Percentiles rank a stretch among this genome's conserved stretches.
These are phyloP conservation scores for Plectropomus leopardus DNA, from an alignment of 2,113 vertebrate species.

Conservation along the genomic window DNA sequence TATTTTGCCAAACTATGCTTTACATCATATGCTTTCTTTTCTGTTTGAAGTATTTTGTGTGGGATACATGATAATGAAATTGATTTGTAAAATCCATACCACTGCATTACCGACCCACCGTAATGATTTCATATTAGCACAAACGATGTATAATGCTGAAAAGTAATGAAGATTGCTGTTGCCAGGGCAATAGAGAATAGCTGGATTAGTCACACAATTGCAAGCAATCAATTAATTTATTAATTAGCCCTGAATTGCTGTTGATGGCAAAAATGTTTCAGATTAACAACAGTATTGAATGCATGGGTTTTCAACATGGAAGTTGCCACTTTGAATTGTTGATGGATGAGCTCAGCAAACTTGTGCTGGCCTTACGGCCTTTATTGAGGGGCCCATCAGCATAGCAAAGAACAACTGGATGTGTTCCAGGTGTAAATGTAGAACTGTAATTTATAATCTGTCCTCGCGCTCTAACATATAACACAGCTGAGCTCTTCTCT, in stretches of 20 bases:
- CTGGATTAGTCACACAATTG: constrained; percentile 17
- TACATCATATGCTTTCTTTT: neutral
- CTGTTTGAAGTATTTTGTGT: neutral
- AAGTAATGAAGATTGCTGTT: neutral
- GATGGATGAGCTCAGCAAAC: neutral
- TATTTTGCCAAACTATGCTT: neutral
- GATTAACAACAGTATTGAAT: constrained; percentile 3
- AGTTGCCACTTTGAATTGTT: neutral
- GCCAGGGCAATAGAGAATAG: neutral
- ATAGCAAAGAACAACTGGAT: neutral
- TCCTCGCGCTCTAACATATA: neutral
- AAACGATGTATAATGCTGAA: constrained; percentile 2
- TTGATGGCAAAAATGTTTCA: constrained; percentile 16
- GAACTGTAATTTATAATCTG: neutral
- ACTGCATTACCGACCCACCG: neutral
- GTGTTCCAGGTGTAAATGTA: neutral
- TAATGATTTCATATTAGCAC: constrained; percentile 27
- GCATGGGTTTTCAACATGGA: neutral
- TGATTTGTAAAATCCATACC: neutral
- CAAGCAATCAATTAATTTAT: constrained; percentile 4
- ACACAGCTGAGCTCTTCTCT: neutral
- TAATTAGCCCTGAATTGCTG: neutral
- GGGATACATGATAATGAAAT: neutral
- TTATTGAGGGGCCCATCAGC: neutral
- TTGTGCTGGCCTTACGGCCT: neutral